phyloP scores from a whole-genome alignment of 2,888 invertebrate species.

The Acanthopleura granulata region DNA sequence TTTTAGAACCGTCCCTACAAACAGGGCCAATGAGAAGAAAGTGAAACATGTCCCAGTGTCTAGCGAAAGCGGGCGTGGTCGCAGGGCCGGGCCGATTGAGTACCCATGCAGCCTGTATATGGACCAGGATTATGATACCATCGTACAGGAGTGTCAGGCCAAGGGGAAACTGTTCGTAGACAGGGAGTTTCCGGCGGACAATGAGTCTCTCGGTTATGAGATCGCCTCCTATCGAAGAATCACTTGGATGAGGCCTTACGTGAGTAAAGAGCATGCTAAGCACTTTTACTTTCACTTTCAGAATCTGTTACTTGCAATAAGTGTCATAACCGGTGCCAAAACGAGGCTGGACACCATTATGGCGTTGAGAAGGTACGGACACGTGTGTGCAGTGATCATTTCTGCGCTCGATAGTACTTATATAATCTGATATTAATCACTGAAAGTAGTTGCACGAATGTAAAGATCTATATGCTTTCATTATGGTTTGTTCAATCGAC shows the following conservation, averaged over 20 bases:
- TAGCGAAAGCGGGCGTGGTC: not conserved
- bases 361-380: no score
- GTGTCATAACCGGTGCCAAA: no score
- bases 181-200: not conserved
- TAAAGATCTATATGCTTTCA: no score
- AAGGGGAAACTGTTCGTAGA: not conserved
- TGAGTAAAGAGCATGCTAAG: not conserved
- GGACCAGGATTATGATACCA: constrained; percentile 8
- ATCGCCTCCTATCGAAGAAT: constrained; percentile 6
- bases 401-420: no score
- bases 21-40: not conserved
- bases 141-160: not conserved
- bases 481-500: no score
- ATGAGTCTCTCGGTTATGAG: constrained; percentile 4
- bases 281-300: no score
- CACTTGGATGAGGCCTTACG: constrained; percentile 1
- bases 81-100: not conserved
- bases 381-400: no score
- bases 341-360: no score
- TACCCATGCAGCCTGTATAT: not conserved
- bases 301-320: no score
- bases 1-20: no score
- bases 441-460: no score
- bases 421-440: no score
- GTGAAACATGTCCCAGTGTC: not conserved